Conservation (phyloP, 1,140 invertebrate genomes). For the Micrasema longulum region DNA sequence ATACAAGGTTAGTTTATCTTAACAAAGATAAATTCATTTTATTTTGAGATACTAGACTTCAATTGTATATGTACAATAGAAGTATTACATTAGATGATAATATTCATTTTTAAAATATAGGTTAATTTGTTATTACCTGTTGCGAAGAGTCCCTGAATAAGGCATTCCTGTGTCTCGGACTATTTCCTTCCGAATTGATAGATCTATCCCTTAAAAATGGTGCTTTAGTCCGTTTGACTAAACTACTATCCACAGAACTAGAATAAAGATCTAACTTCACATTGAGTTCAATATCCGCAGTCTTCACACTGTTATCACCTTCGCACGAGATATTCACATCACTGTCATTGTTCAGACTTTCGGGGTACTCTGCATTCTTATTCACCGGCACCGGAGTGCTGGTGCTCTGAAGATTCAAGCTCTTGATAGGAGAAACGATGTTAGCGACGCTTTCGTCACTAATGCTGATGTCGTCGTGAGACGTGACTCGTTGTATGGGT, state of each 20-base stretch:
- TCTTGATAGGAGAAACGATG: conserved; percentile 34
- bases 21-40: no score
- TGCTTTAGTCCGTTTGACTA: conserved; percentile 57
- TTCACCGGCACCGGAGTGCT: conserved; percentile 29
- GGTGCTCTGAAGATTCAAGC: conserved; percentile 16
- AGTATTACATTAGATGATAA: no score
- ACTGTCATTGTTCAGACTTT: conserved; percentile 20
- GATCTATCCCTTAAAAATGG: conserved; percentile 64
- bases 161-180: conserved; percentile 64
- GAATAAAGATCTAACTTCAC: conserved; percentile 58
- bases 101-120: no score
- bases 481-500: background rate
- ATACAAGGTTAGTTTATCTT: no score
- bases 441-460: conserved; percentile 22
- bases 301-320: background rate
- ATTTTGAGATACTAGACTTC: no score
- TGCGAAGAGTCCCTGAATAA: conserved; percentile 65
- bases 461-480: conserved; percentile 35
- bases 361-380: background rate
- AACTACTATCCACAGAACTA: conserved; percentile 62
- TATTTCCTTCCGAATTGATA: conserved; percentile 65
- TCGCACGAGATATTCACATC: conserved; percentile 31
- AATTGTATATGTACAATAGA: no score
- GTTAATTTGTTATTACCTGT: conserved; percentile 59
- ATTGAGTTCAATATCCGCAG: background rate